These are phyloP conservation scores for Gephyroberyx darwinii DNA, from an alignment of 2,797 vertebrate genomes.

Conservation along the genomic window DNA sequence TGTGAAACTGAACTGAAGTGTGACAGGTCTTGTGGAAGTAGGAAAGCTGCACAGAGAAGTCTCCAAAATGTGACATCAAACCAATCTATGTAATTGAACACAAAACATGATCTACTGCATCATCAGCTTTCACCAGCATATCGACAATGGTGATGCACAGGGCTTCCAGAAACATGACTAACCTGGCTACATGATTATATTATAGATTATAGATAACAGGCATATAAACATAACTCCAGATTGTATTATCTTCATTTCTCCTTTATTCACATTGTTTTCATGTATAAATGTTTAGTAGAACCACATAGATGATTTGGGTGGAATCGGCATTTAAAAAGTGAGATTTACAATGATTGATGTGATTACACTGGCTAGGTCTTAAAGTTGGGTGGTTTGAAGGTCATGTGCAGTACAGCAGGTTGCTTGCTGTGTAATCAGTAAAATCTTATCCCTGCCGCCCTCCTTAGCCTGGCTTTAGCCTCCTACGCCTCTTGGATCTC, in stretches of 20 bases:
- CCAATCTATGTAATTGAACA: background rate
- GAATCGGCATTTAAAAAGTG: too few relatives aligned
- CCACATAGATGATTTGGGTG: too few relatives aligned
- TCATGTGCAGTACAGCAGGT: background rate
- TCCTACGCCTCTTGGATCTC: slow-evolving; percentile 19
- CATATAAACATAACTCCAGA: background rate
- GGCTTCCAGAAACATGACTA: background rate
- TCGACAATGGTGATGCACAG: slow-evolving; percentile 1
- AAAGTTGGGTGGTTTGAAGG: background rate
- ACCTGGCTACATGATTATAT: background rate
- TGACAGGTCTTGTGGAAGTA: background rate
- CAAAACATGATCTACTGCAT: too few relatives aligned
- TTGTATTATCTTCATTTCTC: background rate
- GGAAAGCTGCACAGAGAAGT: background rate
- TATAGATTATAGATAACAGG: slow-evolving; percentile 9
- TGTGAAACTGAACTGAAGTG: background rate
- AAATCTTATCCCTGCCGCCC: slow-evolving; percentile 51
- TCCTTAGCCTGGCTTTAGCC: slow-evolving; percentile 28
- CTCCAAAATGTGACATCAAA: background rate
- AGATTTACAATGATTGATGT: too few relatives aligned
- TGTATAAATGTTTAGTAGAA: background rate
- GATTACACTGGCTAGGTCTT: too few relatives aligned
- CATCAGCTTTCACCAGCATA: too few relatives aligned
- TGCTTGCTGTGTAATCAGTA: slow-evolving; percentile 49
- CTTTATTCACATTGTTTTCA: slow-evolving; percentile 2